Evolutionary conservation across 2,113 vertebrate species (phyloP), one percentile per base, ranked within the genome.

Genomic region (Pipa parva): DNA sequence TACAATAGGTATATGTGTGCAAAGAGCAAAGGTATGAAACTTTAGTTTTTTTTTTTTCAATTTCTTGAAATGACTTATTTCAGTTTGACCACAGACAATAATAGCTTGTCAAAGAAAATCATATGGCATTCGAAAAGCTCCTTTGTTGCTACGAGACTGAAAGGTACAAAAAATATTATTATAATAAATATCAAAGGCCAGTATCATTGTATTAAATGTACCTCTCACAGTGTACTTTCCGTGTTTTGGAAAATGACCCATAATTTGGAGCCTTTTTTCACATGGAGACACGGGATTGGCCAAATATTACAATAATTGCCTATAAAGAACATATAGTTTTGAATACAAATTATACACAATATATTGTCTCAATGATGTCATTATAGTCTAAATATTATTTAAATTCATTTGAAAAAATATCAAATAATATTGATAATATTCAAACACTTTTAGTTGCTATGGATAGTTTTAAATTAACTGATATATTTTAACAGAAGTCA

Each of bases 61-160:
- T 69, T 52, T 60, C 24, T 42, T 51, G 8, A 69, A 69, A 69
- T 60, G 28, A 11, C 64, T 21, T 62, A 37, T 46, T 71, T 65
- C 36, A 59, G 12, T 49, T 27, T 12, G 42, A 61, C 54, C 24
- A 27, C 37, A 50, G 31, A 61, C 39, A 56, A 45, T 69, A 69
- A 69, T 69, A 69, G 65, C 65, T 69, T 69, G 65, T 69, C 65
- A 60, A 26, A 60, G 65, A 60, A 69, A 69, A 69, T 69, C 57
- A 69, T 29, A 60, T 46, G 65, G 65, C 57, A 24, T 69, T 69
- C 46, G 29, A 26, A 27, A 52, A 60, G 18, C 15, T 37, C 51
- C 51, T 31, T 59, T 6, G 12, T 67, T 39, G 57, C 57, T 51
- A 60, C 45, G 60, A 69, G 46, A 51, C 65, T 69, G 27, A 17